These are phyloP conservation scores for Drosophila kuntzei DNA, from an alignment of 2,888 invertebrate genomes.

Conservation along the genomic window DNA sequence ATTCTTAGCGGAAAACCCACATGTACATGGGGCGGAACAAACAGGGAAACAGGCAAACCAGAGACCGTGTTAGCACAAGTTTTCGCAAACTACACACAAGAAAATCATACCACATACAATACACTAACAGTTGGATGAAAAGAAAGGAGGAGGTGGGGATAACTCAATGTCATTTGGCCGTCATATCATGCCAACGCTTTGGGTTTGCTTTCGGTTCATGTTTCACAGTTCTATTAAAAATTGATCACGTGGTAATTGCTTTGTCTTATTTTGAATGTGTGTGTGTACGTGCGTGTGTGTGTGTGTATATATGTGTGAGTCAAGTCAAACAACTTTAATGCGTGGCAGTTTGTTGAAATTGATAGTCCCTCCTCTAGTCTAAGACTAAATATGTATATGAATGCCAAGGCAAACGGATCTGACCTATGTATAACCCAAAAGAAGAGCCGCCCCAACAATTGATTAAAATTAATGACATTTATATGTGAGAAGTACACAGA, in stretches of 20 bases:
- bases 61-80: conserved; percentile 43
- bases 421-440: conserved; percentile 21
- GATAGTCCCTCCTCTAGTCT: conserved; percentile 23
- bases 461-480: conserved; percentile 23
- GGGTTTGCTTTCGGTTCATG: neutral
- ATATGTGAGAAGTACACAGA: neutral
- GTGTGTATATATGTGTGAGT: neutral
- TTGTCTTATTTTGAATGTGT: conserved; percentile 14
- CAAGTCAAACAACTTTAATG: conserved; percentile 28
- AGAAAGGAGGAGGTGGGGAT: neutral
- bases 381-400: conserved; percentile 21
- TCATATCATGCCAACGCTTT: conserved; percentile 31
- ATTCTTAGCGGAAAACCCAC: conserved; percentile 69
- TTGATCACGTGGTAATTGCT: conserved; percentile 67
- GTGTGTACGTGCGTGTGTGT: neutral
- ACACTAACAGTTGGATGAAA: neutral
- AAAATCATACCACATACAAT: conserved; percentile 15
- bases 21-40: conserved; percentile 47
- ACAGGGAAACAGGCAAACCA: conserved; percentile 6
- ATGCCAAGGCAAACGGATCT: conserved; percentile 41
- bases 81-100: conserved; percentile 46
- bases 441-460: conserved; percentile 4
- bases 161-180: conserved; percentile 28
- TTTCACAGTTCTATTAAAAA: conserved; percentile 54
- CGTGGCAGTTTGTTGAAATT: conserved; percentile 28